phyloP scores from a whole-genome alignment of 2,797 vertebrate species.

The Benthosema pterotum region DNA sequence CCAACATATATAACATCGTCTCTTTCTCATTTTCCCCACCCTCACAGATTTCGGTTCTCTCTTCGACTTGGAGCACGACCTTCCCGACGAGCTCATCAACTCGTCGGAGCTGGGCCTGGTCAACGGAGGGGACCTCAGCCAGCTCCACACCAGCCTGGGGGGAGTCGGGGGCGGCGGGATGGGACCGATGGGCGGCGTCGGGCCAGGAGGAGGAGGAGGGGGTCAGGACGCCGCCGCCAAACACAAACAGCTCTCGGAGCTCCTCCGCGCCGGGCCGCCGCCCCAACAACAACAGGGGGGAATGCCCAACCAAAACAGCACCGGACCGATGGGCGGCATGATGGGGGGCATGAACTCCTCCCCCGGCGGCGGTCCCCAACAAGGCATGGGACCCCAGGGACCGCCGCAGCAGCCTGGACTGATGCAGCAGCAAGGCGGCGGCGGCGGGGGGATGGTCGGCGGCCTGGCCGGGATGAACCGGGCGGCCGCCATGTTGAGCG shows the following conservation, averaged over 20 bases:
- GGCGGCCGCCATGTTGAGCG: slow-evolving; percentile 86
- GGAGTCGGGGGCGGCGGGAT: slow-evolving; percentile 70
- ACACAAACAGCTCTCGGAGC: slow-evolving; percentile 98
- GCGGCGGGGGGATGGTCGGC: slow-evolving; percentile 81
- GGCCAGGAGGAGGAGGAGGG: no score
- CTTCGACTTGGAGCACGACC: slow-evolving; percentile 97
- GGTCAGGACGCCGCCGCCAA: slow-evolving; percentile 94
- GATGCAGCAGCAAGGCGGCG: slow-evolving; percentile 85
- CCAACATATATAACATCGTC: slow-evolving; percentile 9
- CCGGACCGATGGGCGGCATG: slow-evolving; percentile 84
- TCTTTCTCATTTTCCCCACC: slow-evolving; percentile 30
- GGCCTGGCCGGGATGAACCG: slow-evolving; percentile 85
- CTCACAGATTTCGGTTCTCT: slow-evolving; percentile 93
- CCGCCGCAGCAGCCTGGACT: slow-evolving; percentile 75
- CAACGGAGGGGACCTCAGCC: slow-evolving; percentile 90
- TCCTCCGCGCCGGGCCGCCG: slow-evolving; percentile 84
- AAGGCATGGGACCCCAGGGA: slow-evolving; percentile 81
- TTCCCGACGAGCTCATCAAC: slow-evolving; percentile 97
- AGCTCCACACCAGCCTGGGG: slow-evolving; percentile 89
- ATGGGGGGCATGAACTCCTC: slow-evolving; percentile 89
- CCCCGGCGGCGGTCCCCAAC: slow-evolving; percentile 84
- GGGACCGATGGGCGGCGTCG: slow-evolving; percentile 51
- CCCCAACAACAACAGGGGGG: slow-evolving; percentile 82
- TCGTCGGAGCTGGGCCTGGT: slow-evolving; percentile 91
- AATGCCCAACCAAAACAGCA: slow-evolving; percentile 66